phyloP scores from a whole-genome alignment of 2,797 vertebrate genomes.

The Enteromius unitaeniatus region DNA sequence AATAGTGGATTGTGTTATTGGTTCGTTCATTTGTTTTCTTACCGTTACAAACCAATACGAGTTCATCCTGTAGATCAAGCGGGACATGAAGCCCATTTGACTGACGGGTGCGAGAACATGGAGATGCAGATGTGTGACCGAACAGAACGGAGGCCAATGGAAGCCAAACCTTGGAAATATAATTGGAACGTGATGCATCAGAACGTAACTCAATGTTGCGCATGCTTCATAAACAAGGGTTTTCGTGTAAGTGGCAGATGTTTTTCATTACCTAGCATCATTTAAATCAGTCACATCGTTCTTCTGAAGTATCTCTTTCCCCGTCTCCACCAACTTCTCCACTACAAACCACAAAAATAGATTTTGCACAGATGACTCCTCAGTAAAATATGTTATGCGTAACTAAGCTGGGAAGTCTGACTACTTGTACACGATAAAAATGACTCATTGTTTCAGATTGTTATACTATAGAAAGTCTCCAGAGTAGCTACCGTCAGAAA shows the following conservation, averaged over 20 bases:
- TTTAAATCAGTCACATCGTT: conserved; percentile 85
- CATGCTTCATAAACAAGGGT: background rate
- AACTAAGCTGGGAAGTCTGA: background rate
- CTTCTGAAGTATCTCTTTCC: conserved; percentile 87
- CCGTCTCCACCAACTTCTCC: conserved; percentile 86
- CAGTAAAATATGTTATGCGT: background rate
- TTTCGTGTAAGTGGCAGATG: background rate
- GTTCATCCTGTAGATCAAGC: conserved; percentile 86
- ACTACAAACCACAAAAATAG: conserved; percentile 75
- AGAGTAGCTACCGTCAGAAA: background rate
- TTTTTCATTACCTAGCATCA: conserved; percentile 84
- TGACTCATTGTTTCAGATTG: background rate
- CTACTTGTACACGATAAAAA: conserved; percentile 7
- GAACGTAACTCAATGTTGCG: background rate
- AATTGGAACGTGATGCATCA: conserved; percentile 8
- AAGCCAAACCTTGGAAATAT: conserved; percentile 89
- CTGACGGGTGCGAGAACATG: conserved; percentile 93
- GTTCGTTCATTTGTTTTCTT: conserved; percentile 62
- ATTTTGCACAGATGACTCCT: background rate
- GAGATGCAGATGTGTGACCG: conserved; percentile 92
- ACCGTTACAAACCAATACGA: conserved; percentile 98
- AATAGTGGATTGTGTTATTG: conserved; percentile 3
- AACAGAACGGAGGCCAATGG: conserved; percentile 95
- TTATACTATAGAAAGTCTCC: conserved; percentile 6
- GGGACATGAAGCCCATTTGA: conserved; percentile 90